Conservation (phyloP, 2,113 vertebrate genomes). For the Rhynchopsitta pachyrhyncha region DNA sequence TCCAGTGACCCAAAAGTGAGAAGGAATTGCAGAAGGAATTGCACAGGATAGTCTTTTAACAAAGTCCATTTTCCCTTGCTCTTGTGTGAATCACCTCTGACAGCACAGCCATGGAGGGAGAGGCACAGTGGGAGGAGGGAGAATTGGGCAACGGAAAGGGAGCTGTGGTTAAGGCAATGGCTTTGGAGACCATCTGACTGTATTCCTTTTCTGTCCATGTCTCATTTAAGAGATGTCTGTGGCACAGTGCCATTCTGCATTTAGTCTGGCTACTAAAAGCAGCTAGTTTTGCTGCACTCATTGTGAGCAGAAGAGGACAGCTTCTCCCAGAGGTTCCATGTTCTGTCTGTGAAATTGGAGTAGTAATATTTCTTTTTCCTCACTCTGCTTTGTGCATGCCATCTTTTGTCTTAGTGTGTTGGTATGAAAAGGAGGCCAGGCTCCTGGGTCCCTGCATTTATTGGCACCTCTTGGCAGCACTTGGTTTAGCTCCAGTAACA, state of each 20-base stretch:
- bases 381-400: neutral
- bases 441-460: rapidly evolving
- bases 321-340: neutral
- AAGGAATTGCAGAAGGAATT: neutral
- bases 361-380: neutral
- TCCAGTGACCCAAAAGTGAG: neutral
- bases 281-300: neutral
- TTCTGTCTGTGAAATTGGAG: neutral
- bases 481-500: neutral
- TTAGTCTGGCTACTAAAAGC: neutral
- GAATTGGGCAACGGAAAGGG: neutral
- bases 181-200: slow-evolving; percentile 14
- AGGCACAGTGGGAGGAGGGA: neutral
- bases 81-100: rapidly evolving
- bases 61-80: neutral
- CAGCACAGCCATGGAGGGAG: rapidly evolving
- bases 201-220: neutral
- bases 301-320: neutral
- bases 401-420: neutral
- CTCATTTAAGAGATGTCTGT: neutral
- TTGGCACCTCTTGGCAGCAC: neutral
- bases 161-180: slow-evolving; percentile 6
- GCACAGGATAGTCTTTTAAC: neutral
- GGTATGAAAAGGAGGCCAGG: neutral
- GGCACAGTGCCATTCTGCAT: neutral